These are phyloP conservation scores for Gopherus flavomarginatus DNA, from an alignment of 2,113 vertebrate species.

Conservation along the genomic window DNA sequence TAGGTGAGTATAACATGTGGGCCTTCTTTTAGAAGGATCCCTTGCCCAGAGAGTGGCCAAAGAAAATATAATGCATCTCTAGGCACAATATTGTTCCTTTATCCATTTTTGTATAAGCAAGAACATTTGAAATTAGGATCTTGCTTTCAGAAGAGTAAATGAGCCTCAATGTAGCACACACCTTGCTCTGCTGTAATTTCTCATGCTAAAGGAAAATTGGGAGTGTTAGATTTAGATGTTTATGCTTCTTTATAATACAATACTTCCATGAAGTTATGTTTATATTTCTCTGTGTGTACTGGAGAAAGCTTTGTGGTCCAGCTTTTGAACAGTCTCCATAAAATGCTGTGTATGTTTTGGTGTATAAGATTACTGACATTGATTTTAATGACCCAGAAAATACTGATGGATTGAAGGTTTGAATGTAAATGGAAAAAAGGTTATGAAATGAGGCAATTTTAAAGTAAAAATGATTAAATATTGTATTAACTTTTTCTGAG, in stretches of 20 bases:
- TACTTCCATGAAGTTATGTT: neutral
- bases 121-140: no score
- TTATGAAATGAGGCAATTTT: neutral
- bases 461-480: neutral
- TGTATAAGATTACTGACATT: neutral
- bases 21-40: no score
- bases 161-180: no score
- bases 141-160: no score
- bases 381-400: neutral
- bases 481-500: neutral
- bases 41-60: no score
- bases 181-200: no score
- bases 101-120: no score
- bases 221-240: neutral
- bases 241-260: neutral
- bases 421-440: neutral
- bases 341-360: neutral
- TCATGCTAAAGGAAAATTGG: no score
- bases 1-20: no score
- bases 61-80: no score
- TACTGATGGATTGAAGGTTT: neutral
- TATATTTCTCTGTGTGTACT: neutral
- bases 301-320: neutral
- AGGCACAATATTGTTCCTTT: no score
- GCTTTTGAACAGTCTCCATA: neutral